Evolutionary conservation across 2,888 invertebrate genomes (phyloP).

Genomic region (Netelia fuscicornis): DNA sequence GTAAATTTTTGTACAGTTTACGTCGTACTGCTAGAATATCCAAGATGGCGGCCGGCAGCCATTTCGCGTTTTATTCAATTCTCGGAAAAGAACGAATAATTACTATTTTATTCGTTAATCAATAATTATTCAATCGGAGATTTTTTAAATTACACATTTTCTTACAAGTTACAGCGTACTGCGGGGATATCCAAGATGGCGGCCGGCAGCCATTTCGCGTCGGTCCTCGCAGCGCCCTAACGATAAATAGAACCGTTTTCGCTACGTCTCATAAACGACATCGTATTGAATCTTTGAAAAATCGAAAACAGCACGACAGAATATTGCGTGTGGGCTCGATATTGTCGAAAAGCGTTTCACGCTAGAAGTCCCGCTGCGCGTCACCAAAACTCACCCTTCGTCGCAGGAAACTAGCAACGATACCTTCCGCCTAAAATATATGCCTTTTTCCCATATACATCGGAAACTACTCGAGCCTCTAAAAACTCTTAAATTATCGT

Average conservation of each 20-base stretch:
- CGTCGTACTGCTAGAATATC: too few relatives aligned
- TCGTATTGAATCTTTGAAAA: slow-evolving; percentile 7
- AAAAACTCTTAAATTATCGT: slow-evolving; percentile 60
- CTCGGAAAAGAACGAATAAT: too few relatives aligned
- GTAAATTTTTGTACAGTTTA: too few relatives aligned
- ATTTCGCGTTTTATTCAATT: too few relatives aligned
- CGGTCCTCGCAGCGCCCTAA: not conserved
- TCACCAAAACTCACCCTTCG: slow-evolving; percentile 2
- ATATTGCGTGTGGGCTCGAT: slow-evolving; percentile 40
- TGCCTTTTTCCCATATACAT: slow-evolving; percentile 49
- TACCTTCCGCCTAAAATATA: not conserved
- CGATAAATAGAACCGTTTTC: not conserved
- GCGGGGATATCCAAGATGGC: too few relatives aligned
- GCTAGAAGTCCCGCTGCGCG: slow-evolving; percentile 7
- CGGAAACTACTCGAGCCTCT: slow-evolving; percentile 62
- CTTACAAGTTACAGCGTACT: too few relatives aligned
- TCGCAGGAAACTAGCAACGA: not conserved
- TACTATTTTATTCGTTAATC: too few relatives aligned
- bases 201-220: not conserved
- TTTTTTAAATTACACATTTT: too few relatives aligned
- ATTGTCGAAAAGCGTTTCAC: slow-evolving; percentile 20
- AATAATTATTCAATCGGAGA: too few relatives aligned
- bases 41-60: too few relatives aligned
- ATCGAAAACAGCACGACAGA: slow-evolving; percentile 21
- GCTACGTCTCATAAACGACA: slow-evolving; percentile 35